Evolutionary conservation across 2,113 vertebrate species (phyloP).

Genomic region (Dinomys branickii): DNA sequence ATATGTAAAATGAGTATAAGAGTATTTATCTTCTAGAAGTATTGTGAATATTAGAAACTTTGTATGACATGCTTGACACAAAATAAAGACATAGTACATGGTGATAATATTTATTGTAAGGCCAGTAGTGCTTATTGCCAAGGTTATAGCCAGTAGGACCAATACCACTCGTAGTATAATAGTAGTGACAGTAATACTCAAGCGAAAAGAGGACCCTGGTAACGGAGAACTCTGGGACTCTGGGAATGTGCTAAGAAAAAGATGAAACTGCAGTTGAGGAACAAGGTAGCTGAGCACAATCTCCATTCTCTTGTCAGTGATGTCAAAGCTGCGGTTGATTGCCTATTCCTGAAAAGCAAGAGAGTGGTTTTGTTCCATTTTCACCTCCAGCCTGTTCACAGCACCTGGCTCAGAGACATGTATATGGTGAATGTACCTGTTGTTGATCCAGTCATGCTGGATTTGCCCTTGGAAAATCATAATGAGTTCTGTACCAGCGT

Average conservation of each 20-base stretch:
- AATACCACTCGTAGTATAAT: not conserved
- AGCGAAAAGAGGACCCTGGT: not conserved
- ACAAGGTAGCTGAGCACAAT: not conserved
- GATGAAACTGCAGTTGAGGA: not conserved
- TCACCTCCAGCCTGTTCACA: too few species aligned
- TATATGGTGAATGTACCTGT: not conserved
- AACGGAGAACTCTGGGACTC: not conserved
- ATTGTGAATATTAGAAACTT: constrained; percentile 19
- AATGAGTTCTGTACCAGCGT: not conserved
- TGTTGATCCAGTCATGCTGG: not conserved
- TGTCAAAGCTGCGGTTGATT: not conserved
- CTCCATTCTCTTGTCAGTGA: not conserved
- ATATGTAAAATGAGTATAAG: not conserved
- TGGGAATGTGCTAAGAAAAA: not conserved
- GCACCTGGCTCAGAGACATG: not conserved
- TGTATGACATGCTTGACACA: not conserved
- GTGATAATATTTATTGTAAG: not conserved
- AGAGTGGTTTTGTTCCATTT: not conserved
- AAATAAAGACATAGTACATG: not conserved
- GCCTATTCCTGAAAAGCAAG: not conserved
- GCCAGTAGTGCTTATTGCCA: not conserved
- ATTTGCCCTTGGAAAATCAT: not conserved
- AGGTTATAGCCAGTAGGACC: not conserved
- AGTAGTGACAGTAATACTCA: not conserved
- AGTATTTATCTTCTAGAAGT: not conserved